Conservation (phyloP, 2,888 invertebrate species). For the Norana najaformis region DNA sequence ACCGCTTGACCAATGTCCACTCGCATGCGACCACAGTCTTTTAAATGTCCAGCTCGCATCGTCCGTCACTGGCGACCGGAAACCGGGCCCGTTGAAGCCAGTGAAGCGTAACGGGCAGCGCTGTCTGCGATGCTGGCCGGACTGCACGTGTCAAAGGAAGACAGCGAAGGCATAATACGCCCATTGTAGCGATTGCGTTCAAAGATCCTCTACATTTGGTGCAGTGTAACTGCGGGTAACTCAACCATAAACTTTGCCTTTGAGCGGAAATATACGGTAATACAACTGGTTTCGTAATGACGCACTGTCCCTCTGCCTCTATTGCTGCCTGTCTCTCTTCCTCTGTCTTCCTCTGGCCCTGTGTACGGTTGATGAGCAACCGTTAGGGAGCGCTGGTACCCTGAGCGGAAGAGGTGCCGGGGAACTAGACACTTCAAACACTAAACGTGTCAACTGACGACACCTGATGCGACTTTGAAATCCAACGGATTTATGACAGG, state of each 20-base stretch:
- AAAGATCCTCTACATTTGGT: background rate
- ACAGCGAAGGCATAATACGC: background rate
- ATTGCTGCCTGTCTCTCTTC: background rate
- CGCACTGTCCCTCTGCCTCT: background rate
- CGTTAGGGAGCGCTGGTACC: too few species aligned
- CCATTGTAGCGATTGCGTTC: background rate
- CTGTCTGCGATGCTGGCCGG: background rate
- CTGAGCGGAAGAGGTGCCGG: background rate
- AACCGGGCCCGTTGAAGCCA: background rate
- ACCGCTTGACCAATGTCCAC: background rate
- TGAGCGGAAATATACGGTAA: background rate
- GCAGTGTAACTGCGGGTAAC: background rate
- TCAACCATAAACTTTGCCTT: background rate
- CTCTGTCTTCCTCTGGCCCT: background rate
- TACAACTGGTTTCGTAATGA: conserved; percentile 18
- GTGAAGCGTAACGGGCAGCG: background rate
- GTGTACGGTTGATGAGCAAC: background rate
- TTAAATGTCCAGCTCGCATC: background rate
- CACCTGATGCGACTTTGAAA: background rate
- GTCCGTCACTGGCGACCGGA: background rate
- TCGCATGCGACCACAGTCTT: background rate
- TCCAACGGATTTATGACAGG: conserved; percentile 13
- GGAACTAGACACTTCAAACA: background rate
- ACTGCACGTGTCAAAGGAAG: background rate
- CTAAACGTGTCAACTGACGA: background rate